Base-by-base conservation (phyloP, 2,888 invertebrate species). In the Tachina grossa region DNA sequence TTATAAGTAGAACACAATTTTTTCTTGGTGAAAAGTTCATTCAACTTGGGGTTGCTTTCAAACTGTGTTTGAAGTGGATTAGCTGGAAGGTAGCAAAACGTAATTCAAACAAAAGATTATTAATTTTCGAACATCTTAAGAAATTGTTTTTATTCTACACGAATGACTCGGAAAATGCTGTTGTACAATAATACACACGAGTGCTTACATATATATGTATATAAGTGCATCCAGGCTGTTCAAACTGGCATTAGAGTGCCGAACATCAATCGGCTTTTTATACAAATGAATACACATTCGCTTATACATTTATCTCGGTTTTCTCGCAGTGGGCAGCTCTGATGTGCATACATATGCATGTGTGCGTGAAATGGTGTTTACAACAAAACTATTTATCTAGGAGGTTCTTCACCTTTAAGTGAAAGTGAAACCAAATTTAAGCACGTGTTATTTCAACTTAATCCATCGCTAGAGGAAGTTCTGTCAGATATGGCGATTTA, bases 361-460 rank as follows among this genome's bases (percentile, higher is more conserved):
- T 22, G 2, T 22, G 22, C 2, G 22, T 22, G 2, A 22, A 22
- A 22, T 22, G 22, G 22, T 22, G 22, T 22, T 22, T 22, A 22
- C 22, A 22, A 22, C 22, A 43, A 51, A 61, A 57, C 47, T 22
- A 41, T 10, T n/a, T n/a, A 65, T 45, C n/a, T 8, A 19, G 1
- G 72, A 84, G 84, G 76, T 84, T 76, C 47, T 84, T 84, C 76
- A 80, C 80, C 84, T 81, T 61, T 9, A 41, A 51, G 9, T 45
- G 47, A 59, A 72, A 57, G 9, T 66, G n/a, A 10, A 43, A 71
- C 8, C 49, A 45, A 71, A 75, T 75, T 43, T 43, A 76, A 80
- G 80, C 84, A 84, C 72, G 84, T 84, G 84, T 72, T 66, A 10
- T 9, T 61, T 80, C 16, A n/a, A 61, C 39, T 43, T 68, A 10